Evolutionary conservation across 2,113 vertebrate species (phyloP).

Genomic region (Paracanthobrama guichenoti): DNA sequence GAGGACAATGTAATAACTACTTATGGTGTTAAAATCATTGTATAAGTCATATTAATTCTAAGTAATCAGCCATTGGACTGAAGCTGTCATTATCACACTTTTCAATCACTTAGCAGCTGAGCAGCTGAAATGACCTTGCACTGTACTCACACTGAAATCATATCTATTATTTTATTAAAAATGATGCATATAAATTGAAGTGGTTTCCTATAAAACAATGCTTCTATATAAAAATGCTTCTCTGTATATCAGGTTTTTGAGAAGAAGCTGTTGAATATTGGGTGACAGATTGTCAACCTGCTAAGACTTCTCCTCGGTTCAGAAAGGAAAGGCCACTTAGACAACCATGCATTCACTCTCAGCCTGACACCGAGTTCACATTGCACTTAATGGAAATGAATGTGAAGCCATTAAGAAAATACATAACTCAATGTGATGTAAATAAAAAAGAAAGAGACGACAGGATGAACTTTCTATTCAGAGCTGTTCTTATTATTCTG

Average conservation of each 20-base stretch:
- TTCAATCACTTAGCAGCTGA: neutral
- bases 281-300: constrained; percentile 54
- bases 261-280: constrained; percentile 24
- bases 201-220: constrained; percentile 51
- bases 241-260: neutral
- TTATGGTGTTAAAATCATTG: neutral
- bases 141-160: constrained; percentile 32
- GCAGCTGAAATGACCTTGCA: neutral
- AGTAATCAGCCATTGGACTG: neutral
- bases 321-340: constrained; percentile 54
- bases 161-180: constrained; percentile 58
- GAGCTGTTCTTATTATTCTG: neutral
- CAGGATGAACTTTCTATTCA: neutral
- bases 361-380: constrained; percentile 19
- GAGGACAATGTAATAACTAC: neutral
- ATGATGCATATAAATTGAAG: constrained; percentile 45
- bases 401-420: constrained; percentile 17
- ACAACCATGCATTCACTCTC: constrained; percentile 17
- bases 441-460: constrained; percentile 8
- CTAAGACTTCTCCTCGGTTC: constrained; percentile 22
- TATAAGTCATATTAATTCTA: constrained; percentile 15
- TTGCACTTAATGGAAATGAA: constrained; percentile 20
- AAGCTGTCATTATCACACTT: constrained; percentile 17
- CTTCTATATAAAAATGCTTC: neutral
- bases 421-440: constrained; percentile 21